Evolutionary conservation across 2,113 vertebrate species (phyloP).

Genomic region (Saimiri boliviensis): DNA sequence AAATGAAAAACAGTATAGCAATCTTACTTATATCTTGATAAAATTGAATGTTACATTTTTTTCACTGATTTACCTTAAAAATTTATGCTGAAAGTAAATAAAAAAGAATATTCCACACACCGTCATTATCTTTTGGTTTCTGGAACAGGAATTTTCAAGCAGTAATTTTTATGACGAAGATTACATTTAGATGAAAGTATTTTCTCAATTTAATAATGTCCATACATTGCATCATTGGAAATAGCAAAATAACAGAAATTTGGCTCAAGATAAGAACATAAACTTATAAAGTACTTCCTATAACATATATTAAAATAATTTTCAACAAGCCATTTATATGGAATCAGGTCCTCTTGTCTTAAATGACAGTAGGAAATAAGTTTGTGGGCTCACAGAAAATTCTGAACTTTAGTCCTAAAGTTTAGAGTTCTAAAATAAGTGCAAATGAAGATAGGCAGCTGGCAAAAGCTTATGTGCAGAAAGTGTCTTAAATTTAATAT

Average conservation of each 20-base stretch:
- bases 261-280: neutral
- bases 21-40: neutral
- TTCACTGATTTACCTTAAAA: neutral
- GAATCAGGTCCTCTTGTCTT: neutral
- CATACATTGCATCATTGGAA: neutral
- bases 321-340: neutral
- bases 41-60: neutral
- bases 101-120: neutral
- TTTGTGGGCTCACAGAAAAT: neutral
- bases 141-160: neutral
- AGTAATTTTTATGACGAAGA: neutral
- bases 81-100: neutral
- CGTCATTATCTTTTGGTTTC: neutral
- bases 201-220: neutral
- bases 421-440: neutral
- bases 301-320: neutral
- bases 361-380: neutral
- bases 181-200: neutral
- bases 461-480: neutral
- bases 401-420: neutral
- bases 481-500: neutral
- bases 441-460: neutral
- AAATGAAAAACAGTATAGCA: neutral
- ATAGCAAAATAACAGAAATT: neutral
- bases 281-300: neutral